Evolutionary conservation across 1,140 invertebrate species (phyloP).

Genomic region (Lucilia cuprina): DNA sequence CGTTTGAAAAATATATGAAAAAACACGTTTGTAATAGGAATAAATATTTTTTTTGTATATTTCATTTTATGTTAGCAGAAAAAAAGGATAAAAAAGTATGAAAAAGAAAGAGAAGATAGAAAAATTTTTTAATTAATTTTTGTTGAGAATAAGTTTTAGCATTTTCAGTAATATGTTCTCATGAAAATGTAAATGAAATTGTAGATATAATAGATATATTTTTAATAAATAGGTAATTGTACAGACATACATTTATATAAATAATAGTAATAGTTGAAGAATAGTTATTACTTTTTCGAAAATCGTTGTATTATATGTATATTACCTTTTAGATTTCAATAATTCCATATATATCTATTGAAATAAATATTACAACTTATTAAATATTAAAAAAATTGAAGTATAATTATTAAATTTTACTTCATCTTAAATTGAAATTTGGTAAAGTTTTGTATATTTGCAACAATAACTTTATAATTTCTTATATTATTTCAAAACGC

Average conservation of each 20-base stretch:
- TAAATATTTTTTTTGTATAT: slow-evolving; percentile 3
- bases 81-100: not conserved
- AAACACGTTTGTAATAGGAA: slow-evolving; percentile 26
- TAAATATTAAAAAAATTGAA: too few relatives aligned
- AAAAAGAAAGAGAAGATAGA: not conserved
- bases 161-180: not conserved
- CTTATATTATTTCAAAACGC: too few relatives aligned
- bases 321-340: not conserved
- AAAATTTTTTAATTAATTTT: slow-evolving; percentile 9
- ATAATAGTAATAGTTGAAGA: not conserved
- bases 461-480: too few relatives aligned
- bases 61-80: not conserved
- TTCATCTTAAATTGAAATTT: too few relatives aligned
- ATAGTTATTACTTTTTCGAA: not conserved
- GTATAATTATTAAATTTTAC: too few relatives aligned
- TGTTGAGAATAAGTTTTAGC: slow-evolving; percentile 5
- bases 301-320: not conserved
- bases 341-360: not conserved
- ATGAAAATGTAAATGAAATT: not conserved
- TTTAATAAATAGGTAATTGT: not conserved
- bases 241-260: not conserved
- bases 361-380: too few relatives aligned
- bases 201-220: not conserved
- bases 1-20: not conserved
- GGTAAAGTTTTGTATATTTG: too few relatives aligned